These are phyloP conservation scores for Dione juno DNA, from an alignment of 2,888 invertebrate species.

Conservation along the genomic window DNA sequence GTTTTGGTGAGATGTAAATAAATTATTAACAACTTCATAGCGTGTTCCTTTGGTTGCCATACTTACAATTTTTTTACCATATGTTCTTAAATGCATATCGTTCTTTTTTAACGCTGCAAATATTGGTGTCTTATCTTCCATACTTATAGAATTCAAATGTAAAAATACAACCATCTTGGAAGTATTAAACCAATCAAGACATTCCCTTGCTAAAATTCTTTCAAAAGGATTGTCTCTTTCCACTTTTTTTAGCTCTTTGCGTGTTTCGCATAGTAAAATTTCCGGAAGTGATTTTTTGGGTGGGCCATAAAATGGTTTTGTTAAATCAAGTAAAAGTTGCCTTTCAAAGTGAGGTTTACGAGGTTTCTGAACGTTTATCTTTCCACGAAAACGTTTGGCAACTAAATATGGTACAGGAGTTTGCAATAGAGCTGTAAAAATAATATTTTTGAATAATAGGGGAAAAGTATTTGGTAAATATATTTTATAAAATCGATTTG, in stretches of 20 bases:
- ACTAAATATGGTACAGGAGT: constrained; percentile 73
- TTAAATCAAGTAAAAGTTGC: constrained; percentile 85
- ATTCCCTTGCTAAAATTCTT: constrained; percentile 88
- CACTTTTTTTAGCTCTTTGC: constrained; percentile 44
- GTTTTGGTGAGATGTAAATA: constrained; percentile 86
- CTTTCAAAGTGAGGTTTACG: constrained; percentile 87
- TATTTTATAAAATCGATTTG: constrained; percentile 4
- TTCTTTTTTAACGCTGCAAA: constrained; percentile 85
- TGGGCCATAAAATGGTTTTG: constrained; percentile 84
- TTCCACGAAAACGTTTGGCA: constrained; percentile 87
- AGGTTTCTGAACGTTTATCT: constrained; percentile 91
- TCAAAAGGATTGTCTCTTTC: constrained; percentile 87
- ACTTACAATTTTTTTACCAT: constrained; percentile 85
- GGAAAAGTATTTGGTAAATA: background rate
- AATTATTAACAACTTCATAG: constrained; percentile 86
- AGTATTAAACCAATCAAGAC: constrained; percentile 86
- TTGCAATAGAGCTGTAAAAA: constrained; percentile 72
- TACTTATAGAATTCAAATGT: constrained; percentile 88
- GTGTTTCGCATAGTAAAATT: constrained; percentile 77
- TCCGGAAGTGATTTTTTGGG: constrained; percentile 74
- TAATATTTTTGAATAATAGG: constrained; percentile 2
- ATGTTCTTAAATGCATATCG: constrained; percentile 87
- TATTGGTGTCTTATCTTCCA: constrained; percentile 86
- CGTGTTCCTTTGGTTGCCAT: constrained; percentile 87
- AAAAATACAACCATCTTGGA: constrained; percentile 89